Base-by-base conservation (phyloP, 2,797 vertebrate species). In the Garrulus glandarius region DNA sequence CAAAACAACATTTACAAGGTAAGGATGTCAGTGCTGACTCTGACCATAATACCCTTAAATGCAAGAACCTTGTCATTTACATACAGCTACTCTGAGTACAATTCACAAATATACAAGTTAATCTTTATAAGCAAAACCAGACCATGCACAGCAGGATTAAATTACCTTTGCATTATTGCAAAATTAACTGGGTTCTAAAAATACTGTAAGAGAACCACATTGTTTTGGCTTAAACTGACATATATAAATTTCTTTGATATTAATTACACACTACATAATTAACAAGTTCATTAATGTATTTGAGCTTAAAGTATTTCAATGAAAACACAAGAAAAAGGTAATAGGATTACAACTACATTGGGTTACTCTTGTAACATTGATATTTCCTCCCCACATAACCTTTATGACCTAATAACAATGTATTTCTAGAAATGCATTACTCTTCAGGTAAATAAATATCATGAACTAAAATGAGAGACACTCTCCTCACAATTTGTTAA, bases 101-200 rank as follows among this genome's bases (percentile, higher is more conserved):
- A 81, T 39, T 69, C 57, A 61, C n/a, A 47, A 43, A 72, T 20
- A 59, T 3, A 44, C 15, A 76, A 43, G 4, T 88, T 86, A 81
- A 78, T 55, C 26, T 64, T 91, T 30, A 61, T 27, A 10, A 84
- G 20, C 20, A 92, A 90, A 90, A 87, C 29, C 2, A 79, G 77
- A 92, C 26, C 64, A 55, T 17, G 70, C 27, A 81, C 14, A 34
- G 47, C 34, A 88, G 29, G 20, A 69, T 59, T 61, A 29, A 34
- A 27, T n/a, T 60, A 89, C 49, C 16, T 87, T 46, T 24, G 27
- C 7, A 87, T 84, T 89, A 78, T 29, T 44, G 23, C 13, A 52
- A 89, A 53, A 81, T 86, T 84, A 93, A 46, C 44, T 74, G 63
- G 30, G 49, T 77, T 94, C 75, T 84, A 81, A 91, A 91, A 96